phyloP scores from a whole-genome alignment of 2,888 invertebrate genomes.

The Sericinus montela region DNA sequence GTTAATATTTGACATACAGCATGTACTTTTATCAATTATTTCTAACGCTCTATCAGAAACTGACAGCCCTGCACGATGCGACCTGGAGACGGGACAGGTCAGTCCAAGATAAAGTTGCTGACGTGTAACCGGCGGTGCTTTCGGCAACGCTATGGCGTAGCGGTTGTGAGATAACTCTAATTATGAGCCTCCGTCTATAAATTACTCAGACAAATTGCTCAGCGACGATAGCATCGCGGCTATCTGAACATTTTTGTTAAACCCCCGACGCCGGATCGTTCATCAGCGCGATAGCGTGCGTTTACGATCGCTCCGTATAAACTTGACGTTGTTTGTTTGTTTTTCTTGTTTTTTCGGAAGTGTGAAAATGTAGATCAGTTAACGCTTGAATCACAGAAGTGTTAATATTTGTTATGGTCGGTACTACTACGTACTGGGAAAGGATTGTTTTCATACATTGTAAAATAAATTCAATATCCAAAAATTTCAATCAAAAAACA shows the following conservation, averaged over 20 bases:
- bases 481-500: too few relatives aligned
- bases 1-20: too few relatives aligned
- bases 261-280: constrained; percentile 37
- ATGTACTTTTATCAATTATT: too few relatives aligned
- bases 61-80: neutral
- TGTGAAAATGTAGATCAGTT: neutral
- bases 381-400: too few relatives aligned
- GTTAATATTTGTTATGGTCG: too few relatives aligned
- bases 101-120: constrained; percentile 16
- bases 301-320: constrained; percentile 22
- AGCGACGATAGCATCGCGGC: constrained; percentile 33
- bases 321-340: constrained; percentile 15
- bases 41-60: too few relatives aligned
- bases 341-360: constrained; percentile 15
- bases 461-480: too few relatives aligned
- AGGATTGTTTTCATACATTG: too few relatives aligned
- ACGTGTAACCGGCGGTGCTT: constrained; percentile 6
- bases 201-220: constrained; percentile 55
- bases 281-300: constrained; percentile 42
- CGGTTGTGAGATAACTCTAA: constrained; percentile 44
- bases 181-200: constrained; percentile 45
- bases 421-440: too few relatives aligned
- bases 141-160: constrained; percentile 12
- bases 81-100: constrained; percentile 14
- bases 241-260: constrained; percentile 53